These are phyloP conservation scores for Cirrhinus molitorella DNA, from an alignment of 2,797 vertebrate species.

Conservation along the genomic window DNA sequence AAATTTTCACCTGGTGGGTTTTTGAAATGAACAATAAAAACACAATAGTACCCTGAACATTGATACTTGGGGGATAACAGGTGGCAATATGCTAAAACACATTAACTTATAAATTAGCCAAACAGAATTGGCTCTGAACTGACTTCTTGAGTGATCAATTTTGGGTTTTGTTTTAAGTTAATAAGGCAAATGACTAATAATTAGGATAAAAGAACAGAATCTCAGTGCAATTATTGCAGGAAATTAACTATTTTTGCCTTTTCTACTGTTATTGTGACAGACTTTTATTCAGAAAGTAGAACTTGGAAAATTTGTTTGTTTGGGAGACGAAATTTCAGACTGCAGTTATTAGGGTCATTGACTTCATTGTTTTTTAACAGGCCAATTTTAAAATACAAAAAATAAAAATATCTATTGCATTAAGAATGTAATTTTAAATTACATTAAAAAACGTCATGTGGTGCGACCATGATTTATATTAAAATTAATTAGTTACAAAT, in stretches of 20 bases:
- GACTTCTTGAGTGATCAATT: neutral
- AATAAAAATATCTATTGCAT: no score
- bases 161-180: neutral
- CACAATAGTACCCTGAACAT: neutral
- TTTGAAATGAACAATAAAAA: neutral
- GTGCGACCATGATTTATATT: no score
- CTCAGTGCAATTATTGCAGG: neutral
- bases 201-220: neutral
- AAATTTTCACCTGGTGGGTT: neutral
- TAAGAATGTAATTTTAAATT: no score
- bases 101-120: neutral
- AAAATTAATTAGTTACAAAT: no score
- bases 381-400: no score
- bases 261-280: neutral
- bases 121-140: neutral
- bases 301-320: neutral
- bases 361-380: no score
- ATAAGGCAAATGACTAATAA: neutral
- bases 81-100: neutral
- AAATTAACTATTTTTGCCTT: neutral
- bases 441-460: no score
- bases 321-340: neutral
- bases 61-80: neutral
- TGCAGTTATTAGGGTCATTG: neutral
- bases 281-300: neutral